phyloP scores from a whole-genome alignment of 2,113 vertebrate genomes.

The Dasyprocta punctata region DNA sequence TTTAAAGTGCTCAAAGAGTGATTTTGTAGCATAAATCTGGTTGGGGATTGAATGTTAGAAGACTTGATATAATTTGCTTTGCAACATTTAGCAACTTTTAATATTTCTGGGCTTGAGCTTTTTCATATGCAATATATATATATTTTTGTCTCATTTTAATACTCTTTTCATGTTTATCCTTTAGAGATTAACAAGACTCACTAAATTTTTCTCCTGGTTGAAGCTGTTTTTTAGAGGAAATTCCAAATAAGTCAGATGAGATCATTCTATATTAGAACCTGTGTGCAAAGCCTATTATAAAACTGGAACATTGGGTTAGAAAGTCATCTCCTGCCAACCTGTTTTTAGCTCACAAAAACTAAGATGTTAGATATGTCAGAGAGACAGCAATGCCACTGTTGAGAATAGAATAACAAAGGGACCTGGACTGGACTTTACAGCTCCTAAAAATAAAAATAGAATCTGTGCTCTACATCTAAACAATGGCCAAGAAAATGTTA shows the following conservation, averaged over 20 bases:
- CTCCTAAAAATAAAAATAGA: background rate
- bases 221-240: constrained; percentile 32
- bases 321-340: constrained; percentile 8
- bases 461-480: background rate
- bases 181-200: constrained; percentile 36
- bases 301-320: background rate
- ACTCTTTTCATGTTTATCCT: constrained; percentile 50
- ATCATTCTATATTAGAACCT: constrained; percentile 47
- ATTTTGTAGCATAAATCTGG: constrained; percentile 29
- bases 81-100: constrained; percentile 50
- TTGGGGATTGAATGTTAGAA: constrained; percentile 14
- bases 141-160: constrained; percentile 57
- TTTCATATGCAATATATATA: constrained; percentile 42
- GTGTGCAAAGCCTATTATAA: constrained; percentile 43
- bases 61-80: constrained; percentile 44
- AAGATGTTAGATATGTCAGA: background rate
- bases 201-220: background rate
- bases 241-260: constrained; percentile 55
- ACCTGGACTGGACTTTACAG: background rate
- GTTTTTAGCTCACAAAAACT: background rate
- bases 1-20: background rate
- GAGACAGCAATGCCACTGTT: background rate
- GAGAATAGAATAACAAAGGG: background rate
- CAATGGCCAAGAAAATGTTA: background rate
- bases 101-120: constrained; percentile 6